Percentiles rank a stretch among this genome's conserved stretches.
phyloP scores from a whole-genome alignment of 1,140 invertebrate species.

The Propsilocerus akamusi region DNA sequence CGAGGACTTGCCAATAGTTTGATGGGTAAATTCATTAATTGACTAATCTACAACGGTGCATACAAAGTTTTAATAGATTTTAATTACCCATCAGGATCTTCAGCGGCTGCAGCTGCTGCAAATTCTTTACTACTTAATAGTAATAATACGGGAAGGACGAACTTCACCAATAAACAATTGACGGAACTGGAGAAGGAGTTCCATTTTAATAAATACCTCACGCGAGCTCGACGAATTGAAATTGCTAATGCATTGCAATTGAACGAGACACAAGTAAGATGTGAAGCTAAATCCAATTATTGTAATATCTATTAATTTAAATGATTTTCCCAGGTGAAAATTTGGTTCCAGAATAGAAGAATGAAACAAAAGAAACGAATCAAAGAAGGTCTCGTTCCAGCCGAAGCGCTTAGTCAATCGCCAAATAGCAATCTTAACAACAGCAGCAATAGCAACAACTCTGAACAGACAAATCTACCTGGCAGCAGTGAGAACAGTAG shows the following conservation, averaged over 20 bases:
- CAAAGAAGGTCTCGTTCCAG: conserved; percentile 68
- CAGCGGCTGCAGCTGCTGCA: conserved; percentile 21
- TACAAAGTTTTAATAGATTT: neutral
- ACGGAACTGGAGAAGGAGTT: conserved; percentile 99
- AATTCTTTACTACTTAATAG: conserved; percentile 26
- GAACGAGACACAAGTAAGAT: conserved; percentile 81
- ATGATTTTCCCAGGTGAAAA: conserved; percentile 45
- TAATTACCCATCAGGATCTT: conserved; percentile 15
- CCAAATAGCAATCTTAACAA: conserved; percentile 9
- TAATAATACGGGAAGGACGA: conserved; percentile 81
- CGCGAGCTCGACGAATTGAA: conserved; percentile 86
- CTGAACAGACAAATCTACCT: conserved; percentile 19
- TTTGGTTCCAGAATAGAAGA: conserved; percentile 82
- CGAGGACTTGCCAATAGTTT: neutral
- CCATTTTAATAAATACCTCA: conserved; percentile 98
- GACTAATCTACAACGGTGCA: neutral
- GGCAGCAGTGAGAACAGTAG: conserved; percentile 39
- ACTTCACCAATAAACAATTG: conserved; percentile 97
- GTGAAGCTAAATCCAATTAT: neutral
- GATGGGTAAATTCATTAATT: neutral
- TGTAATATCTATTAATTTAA: conserved; percentile 1
- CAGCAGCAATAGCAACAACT: conserved; percentile 11
- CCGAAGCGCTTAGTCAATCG: conserved; percentile 26
- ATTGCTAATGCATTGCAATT: conserved; percentile 90
- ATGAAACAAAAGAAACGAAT: conserved; percentile 91